Evolutionary conservation across 2,888 invertebrate species (phyloP).

Genomic region (Eulithis prunata): DNA sequence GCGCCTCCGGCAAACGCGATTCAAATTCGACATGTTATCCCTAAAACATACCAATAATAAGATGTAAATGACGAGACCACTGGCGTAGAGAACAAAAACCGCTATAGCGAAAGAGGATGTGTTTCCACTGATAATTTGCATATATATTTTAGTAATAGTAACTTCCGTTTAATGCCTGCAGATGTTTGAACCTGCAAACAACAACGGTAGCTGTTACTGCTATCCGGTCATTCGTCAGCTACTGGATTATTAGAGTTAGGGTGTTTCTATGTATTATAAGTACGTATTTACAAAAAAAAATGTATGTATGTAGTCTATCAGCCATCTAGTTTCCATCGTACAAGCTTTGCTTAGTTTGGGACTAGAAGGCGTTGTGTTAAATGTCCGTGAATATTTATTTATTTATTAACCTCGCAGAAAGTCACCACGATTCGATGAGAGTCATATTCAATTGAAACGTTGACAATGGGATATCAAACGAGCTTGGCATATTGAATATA

Average conservation of each 20-base stretch:
- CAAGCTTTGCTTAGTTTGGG: too few species aligned
- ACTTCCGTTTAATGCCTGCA: slow-evolving; percentile 72
- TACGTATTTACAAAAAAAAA: too few species aligned
- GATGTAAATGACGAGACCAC: slow-evolving; percentile 76
- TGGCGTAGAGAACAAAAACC: slow-evolving; percentile 66
- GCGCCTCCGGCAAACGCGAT: slow-evolving; percentile 63
- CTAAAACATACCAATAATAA: slow-evolving; percentile 75
- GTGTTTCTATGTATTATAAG: too few species aligned
- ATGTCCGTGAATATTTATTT: too few species aligned
- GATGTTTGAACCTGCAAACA: slow-evolving; percentile 57
- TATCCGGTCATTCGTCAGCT: slow-evolving; percentile 47
- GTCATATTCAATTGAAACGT: slow-evolving; percentile 4
- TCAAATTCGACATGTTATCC: slow-evolving; percentile 76
- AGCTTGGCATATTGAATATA: background rate
- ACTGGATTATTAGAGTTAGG: slow-evolving; percentile 38
- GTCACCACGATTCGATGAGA: slow-evolving; percentile 7
- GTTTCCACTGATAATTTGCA: slow-evolving; percentile 75
- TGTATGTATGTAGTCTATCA: too few species aligned
- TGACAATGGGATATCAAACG: slow-evolving; percentile 9
- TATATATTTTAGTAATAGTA: slow-evolving; percentile 76
- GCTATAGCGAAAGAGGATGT: slow-evolving; percentile 62
- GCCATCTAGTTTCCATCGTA: too few species aligned
- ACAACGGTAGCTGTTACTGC: slow-evolving; percentile 48
- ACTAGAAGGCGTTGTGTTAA: too few species aligned
- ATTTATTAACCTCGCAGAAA: slow-evolving; percentile 9